Conservation (phyloP, 2,113 vertebrate species). For the Calypte anna region DNA sequence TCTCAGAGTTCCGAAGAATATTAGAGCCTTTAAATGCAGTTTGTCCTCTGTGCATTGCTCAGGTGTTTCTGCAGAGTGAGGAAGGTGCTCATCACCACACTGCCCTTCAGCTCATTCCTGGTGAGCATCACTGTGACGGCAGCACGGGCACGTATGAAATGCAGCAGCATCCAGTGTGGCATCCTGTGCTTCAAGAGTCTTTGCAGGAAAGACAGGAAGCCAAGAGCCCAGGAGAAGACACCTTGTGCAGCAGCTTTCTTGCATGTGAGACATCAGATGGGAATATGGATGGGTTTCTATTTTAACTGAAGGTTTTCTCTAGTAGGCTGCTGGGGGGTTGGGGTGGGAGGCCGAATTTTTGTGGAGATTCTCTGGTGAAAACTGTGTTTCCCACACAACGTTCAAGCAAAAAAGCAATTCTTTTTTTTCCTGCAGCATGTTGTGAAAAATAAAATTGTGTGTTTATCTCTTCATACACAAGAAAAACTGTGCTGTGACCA, state of each 20-base stretch:
- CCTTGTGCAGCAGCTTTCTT: background rate
- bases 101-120: background rate
- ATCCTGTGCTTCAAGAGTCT: rapidly evolving
- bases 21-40: background rate
- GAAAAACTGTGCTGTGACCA: background rate
- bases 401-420: background rate
- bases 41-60: background rate
- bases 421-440: background rate
- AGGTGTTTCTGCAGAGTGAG: background rate
- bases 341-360: background rate
- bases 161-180: no score
- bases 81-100: background rate
- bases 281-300: background rate
- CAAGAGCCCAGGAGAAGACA: background rate
- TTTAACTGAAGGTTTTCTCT: background rate
- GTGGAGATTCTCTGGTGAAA: background rate
- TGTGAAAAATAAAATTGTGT: background rate
- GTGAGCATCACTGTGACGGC: background rate
- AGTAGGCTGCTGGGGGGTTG: background rate
- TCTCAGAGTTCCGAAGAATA: background rate
- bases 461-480: background rate
- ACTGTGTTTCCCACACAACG: background rate
- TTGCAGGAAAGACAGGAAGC: background rate
- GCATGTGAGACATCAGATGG: background rate
- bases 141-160: background rate